Conservation (phyloP, 92 coral and sea anemone genomes). For the Zoanthus sansibaricus region DNA sequence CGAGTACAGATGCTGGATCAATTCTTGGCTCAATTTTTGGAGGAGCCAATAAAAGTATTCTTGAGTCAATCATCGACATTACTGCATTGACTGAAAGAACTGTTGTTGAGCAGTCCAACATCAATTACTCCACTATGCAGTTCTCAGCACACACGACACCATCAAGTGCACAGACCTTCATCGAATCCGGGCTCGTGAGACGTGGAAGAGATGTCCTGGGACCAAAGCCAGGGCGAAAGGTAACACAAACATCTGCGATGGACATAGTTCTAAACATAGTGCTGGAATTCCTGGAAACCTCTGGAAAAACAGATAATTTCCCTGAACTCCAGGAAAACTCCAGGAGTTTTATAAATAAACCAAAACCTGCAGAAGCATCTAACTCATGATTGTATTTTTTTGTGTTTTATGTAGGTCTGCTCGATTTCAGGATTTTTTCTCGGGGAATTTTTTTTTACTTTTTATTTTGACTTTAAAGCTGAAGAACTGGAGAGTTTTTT, state of each 20-base stretch:
- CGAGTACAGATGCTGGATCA: conserved; percentile 75
- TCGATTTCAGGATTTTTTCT: too few relatives aligned
- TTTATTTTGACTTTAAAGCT: too few relatives aligned
- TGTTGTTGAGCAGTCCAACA: conserved; percentile 53
- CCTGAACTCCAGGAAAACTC: too few relatives aligned
- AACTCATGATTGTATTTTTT: too few relatives aligned
- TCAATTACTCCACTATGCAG: conserved; percentile 70
- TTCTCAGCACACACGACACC: conserved; percentile 91
- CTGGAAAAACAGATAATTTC: too few relatives aligned
- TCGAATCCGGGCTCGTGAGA: conserved; percentile 83
- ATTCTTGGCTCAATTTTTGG: conserved; percentile 91
- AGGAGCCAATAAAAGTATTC: conserved; percentile 65
- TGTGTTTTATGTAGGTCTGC: too few relatives aligned
- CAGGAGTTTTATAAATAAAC: too few relatives aligned
- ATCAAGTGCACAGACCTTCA: conserved; percentile 75
- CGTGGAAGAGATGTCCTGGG: conserved; percentile 89
- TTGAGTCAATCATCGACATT: conserved; percentile 78
- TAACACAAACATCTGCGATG: background rate
- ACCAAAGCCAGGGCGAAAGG: conserved; percentile 93
- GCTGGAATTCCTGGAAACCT: too few relatives aligned
- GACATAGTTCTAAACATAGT: background rate
- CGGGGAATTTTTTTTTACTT: too few relatives aligned
- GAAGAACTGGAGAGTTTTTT: too few relatives aligned
- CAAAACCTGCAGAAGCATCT: too few relatives aligned
- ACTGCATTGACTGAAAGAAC: conserved; percentile 47